A percentile compares a stretch with the other conserved stretches of the same genome.
Evolutionary conservation across 2,113 vertebrate genomes (phyloP).

Genomic region (Bothrops jararaca): DNA sequence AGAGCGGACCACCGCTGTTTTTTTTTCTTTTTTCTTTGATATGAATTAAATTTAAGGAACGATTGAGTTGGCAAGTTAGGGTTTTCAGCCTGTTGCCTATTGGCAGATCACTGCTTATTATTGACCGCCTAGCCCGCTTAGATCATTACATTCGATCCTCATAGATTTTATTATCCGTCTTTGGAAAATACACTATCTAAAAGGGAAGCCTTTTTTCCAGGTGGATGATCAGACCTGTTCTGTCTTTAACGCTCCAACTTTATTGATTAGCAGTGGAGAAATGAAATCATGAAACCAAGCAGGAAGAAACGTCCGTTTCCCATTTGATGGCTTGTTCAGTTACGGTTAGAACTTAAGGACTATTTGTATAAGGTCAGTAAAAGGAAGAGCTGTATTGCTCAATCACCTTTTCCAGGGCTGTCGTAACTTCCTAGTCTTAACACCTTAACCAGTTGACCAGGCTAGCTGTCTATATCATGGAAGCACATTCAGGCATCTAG

Average conservation of each 20-base stretch:
- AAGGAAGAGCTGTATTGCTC: too few species aligned
- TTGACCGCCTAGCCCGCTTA: conserved; percentile 59
- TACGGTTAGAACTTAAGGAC: too few species aligned
- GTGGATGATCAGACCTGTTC: conserved; percentile 45
- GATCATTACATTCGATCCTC: conserved; percentile 51
- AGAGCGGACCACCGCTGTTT: conserved; percentile 33
- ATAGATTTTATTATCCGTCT: conserved; percentile 52
- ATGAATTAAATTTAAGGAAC: conserved; percentile 57
- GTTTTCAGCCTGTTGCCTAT: conserved; percentile 52
- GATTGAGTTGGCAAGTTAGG: conserved; percentile 41
- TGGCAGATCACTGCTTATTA: conserved; percentile 63
- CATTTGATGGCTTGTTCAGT: not conserved
- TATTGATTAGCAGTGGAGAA: conserved; percentile 3
- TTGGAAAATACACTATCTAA: conserved; percentile 46
- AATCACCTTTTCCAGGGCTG: too few species aligned
- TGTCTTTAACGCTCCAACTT: conserved; percentile 27
- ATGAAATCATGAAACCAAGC: not conserved
- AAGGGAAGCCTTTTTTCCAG: conserved; percentile 20
- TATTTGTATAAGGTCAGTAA: too few species aligned
- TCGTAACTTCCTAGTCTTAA: too few species aligned
- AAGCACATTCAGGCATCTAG: not conserved
- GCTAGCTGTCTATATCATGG: not conserved
- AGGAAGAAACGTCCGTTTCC: not conserved
- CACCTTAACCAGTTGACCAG: not conserved
- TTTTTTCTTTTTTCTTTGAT: not conserved